phyloP scores from a whole-genome alignment of 2,888 invertebrate species.

The Netelia melanura region DNA sequence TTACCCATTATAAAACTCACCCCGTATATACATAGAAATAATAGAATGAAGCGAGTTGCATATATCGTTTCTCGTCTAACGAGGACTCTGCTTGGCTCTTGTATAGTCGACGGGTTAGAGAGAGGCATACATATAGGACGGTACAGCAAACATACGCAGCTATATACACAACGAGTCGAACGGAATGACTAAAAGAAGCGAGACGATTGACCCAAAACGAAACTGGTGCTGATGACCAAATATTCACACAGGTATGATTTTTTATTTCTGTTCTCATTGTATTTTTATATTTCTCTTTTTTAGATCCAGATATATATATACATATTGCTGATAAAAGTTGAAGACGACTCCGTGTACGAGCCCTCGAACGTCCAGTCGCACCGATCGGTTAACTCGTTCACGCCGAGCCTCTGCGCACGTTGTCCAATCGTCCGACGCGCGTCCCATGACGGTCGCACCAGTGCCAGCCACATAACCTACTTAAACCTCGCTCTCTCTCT shows the following conservation, averaged over 20 bases:
- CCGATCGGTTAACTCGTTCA: not conserved
- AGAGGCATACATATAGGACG: not conserved
- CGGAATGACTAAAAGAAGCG: slow-evolving; percentile 14
- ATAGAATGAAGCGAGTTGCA: not conserved
- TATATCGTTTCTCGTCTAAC: slow-evolving; percentile 18
- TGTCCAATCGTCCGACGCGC: slow-evolving; percentile 61
- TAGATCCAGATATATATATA: not conserved
- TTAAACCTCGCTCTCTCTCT: slow-evolving; percentile 79
- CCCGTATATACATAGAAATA: not conserved
- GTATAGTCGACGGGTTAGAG: no score
- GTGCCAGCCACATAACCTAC: slow-evolving; percentile 77
- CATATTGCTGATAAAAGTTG: not conserved
- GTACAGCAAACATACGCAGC: not conserved
- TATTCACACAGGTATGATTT: not conserved
- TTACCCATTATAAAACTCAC: no score
- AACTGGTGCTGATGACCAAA: slow-evolving; percentile 9
- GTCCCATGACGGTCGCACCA: slow-evolving; percentile 68
- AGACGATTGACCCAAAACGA: slow-evolving; percentile 60
- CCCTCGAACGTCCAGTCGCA: not conserved
- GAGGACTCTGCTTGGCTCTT: not conserved
- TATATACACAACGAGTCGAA: not conserved
- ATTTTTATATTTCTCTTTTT: not conserved
- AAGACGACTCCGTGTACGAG: not conserved
- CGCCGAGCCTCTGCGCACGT: slow-evolving; percentile 22
- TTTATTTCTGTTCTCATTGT: not conserved